phyloP scores from a whole-genome alignment of 2,113 vertebrate genomes.

The Peromyscus leucopus region DNA sequence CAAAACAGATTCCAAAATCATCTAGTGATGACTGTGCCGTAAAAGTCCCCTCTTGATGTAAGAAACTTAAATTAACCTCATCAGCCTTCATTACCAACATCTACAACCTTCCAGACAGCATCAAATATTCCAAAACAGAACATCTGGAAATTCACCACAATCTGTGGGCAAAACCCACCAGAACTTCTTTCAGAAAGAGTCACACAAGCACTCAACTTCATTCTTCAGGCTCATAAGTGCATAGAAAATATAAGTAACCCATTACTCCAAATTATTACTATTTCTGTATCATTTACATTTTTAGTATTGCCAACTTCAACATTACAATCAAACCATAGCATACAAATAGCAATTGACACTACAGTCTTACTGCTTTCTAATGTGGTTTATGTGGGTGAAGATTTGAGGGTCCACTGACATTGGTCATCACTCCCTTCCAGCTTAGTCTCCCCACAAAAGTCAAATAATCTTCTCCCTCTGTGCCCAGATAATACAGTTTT shows the following conservation, averaged over 20 bases:
- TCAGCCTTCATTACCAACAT: not conserved
- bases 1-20: not conserved
- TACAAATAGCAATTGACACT: conserved; percentile 22
- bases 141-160: not conserved
- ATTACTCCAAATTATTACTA: not conserved
- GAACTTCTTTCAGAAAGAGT: not conserved
- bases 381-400: not conserved
- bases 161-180: not conserved
- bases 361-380: conserved; percentile 18
- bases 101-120: not conserved
- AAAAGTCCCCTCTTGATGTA: not conserved
- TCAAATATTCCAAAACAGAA: not conserved
- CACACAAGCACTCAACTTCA: not conserved
- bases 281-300: conserved; percentile 15
- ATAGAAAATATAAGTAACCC: not conserved
- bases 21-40: not conserved
- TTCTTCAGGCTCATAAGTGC: not conserved
- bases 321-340: not conserved
- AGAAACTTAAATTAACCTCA: not conserved
- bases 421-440: not conserved
- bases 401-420: not conserved
- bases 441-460: conserved; percentile 33
- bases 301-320: not conserved
- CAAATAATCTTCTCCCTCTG: not conserved
- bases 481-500: not conserved